phyloP scores from a whole-genome alignment of 37 sponge, comb jelly and placozoan species.

The Spongia lamella region DNA sequence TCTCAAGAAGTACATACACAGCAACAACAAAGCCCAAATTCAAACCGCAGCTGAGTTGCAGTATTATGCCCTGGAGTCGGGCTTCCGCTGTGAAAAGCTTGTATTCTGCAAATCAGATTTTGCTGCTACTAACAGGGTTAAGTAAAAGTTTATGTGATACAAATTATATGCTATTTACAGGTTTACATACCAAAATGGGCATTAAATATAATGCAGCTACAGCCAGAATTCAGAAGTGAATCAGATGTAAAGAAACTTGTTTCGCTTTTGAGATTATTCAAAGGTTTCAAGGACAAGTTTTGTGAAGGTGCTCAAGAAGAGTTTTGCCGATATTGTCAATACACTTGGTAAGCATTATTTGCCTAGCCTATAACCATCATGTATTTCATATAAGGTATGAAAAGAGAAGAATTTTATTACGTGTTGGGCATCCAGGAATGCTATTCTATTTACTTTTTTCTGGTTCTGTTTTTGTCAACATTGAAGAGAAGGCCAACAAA shows the following conservation, averaged over 20 bases:
- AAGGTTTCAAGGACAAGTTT: conserved; percentile 32
- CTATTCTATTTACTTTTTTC: conserved; percentile 51
- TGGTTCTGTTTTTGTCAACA: conserved; percentile 63
- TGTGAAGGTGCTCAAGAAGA: conserved; percentile 16
- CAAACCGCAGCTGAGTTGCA: conserved; percentile 19
- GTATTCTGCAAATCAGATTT: conserved; percentile 29
- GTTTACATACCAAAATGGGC: conserved; percentile 56
- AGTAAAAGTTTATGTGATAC: background rate
- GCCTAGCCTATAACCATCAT: background rate
- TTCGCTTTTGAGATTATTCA: conserved; percentile 20
- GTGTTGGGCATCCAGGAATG: conserved; percentile 27
- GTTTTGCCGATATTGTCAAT: conserved; percentile 37
- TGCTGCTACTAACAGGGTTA: conserved; percentile 2
- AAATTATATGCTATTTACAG: background rate
- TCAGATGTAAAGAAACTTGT: conserved; percentile 27
- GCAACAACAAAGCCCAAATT: too few relatives aligned
- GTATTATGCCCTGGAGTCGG: conserved; percentile 41
- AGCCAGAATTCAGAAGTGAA: conserved; percentile 6
- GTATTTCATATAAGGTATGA: conserved; percentile 42
- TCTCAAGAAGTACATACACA: too few relatives aligned
- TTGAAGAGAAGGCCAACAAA: conserved; percentile 32
- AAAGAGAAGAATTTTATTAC: conserved; percentile 38
- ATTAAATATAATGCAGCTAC: conserved; percentile 1
- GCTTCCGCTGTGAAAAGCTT: conserved; percentile 37
- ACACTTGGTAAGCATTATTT: conserved; percentile 17